Evolutionary conservation across 1,140 invertebrate genomes (phyloP), one percentile per base, ranked within the genome.

Genomic region (Lethocerus indicus): DNA sequence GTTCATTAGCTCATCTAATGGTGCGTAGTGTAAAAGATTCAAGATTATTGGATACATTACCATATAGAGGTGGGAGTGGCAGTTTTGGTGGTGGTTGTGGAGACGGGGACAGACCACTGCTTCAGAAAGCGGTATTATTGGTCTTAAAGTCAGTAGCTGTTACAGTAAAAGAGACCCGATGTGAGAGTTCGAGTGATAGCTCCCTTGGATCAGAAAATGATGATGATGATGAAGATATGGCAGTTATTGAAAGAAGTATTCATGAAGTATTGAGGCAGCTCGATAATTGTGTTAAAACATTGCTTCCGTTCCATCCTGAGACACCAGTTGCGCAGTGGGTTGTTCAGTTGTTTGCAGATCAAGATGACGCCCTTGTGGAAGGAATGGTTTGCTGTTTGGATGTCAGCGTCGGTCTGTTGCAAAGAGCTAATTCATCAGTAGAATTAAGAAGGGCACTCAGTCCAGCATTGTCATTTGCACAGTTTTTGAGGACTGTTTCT

Each of bases 331-430:
- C 83, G 7, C 86, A 88, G 64, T 88, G 87, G 71, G 72, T 90
- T 45, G 82, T 91, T 37, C 82, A 86, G 60, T 66, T 92, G 36
- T 90, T 92, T 60, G 78, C 79, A 55, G 86, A 91, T 65, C 87
- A 91, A 64, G 87, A 92, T 62, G 87, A 92, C 62, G 86, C 85
- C 56, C 63, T 92, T 45, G 83, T 91, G 23, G 88, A 91, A 68
- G 81, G 83, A n/a, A 87, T 92, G 84, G 81, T 91, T 1, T 91
- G 87, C 64, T 86, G 83, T 35, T 64, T 91, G 26, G 87, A 91
- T 63, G 86, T 89, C 24, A 84, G 81, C 3, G 78, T 83, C 36
- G 86, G 84, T 42, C 75, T 89, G 20, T 83, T 82, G 23, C 83
- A 84, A 59, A 74, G 83, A 39, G 81, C 84, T 58, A 54, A 61